A percentile compares a stretch with the other conserved stretches of the same genome.
Conservation (phyloP, 2,797 vertebrate species). For the Spheniscus humboldti region DNA sequence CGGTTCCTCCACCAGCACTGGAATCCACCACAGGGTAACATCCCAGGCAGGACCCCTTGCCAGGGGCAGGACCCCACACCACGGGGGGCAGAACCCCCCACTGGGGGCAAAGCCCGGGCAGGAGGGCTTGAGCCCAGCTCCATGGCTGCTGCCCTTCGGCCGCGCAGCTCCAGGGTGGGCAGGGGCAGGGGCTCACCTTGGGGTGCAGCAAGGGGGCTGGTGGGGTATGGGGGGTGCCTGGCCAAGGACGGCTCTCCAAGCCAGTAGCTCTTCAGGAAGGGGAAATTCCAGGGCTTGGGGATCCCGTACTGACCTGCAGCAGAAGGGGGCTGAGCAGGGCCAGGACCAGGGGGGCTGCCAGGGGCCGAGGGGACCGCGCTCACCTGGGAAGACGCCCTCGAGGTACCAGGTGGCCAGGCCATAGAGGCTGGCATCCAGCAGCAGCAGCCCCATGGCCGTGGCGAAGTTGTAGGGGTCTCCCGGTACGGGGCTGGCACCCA, state of each 20-base stretch:
- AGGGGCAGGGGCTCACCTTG: slow-evolving; percentile 65
- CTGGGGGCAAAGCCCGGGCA: fast-evolving
- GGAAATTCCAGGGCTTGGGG: slow-evolving; percentile 88
- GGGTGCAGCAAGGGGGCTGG: background rate
- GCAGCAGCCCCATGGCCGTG: slow-evolving; percentile 78
- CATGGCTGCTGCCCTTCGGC: fast-evolving
- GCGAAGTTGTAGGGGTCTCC: slow-evolving; percentile 84
- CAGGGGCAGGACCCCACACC: background rate
- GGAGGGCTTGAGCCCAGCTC: background rate
- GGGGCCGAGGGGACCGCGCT: background rate
- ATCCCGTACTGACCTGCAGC: slow-evolving; percentile 86
- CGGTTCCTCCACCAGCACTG: slow-evolving; percentile 82
- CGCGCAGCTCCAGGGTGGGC: fast-evolving
- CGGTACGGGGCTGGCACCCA: slow-evolving; percentile 75
- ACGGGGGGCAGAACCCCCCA: background rate
- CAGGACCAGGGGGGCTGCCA: fast-evolving
- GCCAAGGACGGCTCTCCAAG: slow-evolving; percentile 71
- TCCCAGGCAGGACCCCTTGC: fast-evolving
- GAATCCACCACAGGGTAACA: background rate
- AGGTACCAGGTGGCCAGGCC: slow-evolving; percentile 85
- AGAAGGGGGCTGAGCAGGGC: background rate
- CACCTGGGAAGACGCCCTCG: slow-evolving; percentile 88
- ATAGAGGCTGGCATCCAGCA: slow-evolving; percentile 82
- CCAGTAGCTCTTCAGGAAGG: slow-evolving; percentile 89
- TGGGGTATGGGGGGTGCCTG: slow-evolving; percentile 67